Evolutionary conservation across 2,113 vertebrate genomes (phyloP).

Genomic region (Siniperca chuatsi): DNA sequence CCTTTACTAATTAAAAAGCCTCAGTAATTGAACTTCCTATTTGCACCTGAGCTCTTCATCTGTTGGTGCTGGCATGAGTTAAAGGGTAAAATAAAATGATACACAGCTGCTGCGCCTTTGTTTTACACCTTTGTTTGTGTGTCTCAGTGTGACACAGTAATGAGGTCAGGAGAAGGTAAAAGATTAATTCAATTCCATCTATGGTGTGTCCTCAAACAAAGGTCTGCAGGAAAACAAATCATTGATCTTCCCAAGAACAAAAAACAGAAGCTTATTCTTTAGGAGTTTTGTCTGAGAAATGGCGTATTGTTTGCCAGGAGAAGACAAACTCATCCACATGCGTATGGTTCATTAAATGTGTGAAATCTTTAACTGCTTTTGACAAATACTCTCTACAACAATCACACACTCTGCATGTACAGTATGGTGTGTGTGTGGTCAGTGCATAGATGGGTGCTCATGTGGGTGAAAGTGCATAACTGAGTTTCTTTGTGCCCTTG

Average conservation of each 20-base stretch:
- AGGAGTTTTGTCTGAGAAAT: constrained; percentile 16
- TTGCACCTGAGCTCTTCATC: constrained; percentile 45
- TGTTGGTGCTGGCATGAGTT: not conserved
- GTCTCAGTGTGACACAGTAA: constrained; percentile 12
- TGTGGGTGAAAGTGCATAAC: not conserved
- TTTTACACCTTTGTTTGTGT: not conserved
- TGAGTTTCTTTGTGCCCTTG: constrained; percentile 49
- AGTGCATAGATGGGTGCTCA: not conserved
- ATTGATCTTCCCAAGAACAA: constrained; percentile 57
- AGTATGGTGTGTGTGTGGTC: not conserved
- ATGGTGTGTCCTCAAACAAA: constrained; percentile 42
- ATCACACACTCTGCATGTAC: constrained; percentile 11
- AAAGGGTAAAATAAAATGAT: constrained; percentile 31
- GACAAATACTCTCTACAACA: constrained; percentile 18
- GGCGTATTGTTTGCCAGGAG: constrained; percentile 21
- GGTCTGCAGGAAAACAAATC: constrained; percentile 46
- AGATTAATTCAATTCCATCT: constrained; percentile 54
- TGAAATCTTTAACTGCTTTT: constrained; percentile 13
- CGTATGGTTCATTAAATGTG: constrained; percentile 47
- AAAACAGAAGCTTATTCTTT: constrained; percentile 41
- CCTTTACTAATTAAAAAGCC: constrained; percentile 59
- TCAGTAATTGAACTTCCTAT: constrained; percentile 63
- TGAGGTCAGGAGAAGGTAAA: constrained; percentile 11
- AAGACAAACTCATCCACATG: constrained; percentile 15
- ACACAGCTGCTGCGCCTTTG: not conserved